Percentiles rank a stretch among this genome's conserved stretches.
Conservation (phyloP, 2,113 vertebrate species). For the Sander lucioperca region DNA sequence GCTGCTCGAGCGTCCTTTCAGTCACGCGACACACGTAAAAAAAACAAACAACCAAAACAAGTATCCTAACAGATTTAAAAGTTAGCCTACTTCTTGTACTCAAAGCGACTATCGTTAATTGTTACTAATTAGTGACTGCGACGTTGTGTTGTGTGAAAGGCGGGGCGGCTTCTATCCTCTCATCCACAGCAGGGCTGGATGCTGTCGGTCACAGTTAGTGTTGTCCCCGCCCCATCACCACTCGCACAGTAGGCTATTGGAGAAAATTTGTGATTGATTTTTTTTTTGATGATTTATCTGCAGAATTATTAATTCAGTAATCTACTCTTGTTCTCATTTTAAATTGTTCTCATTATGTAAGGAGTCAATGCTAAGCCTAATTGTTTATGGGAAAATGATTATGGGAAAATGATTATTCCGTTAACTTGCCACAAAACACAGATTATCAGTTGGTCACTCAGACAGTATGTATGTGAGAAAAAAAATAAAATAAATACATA, state of each 20-base stretch:
- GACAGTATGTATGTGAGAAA: too few relatives aligned
- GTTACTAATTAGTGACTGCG: slow-evolving; percentile 25
- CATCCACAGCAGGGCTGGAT: slow-evolving; percentile 67
- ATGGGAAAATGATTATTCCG: not conserved
- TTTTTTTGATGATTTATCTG: not conserved
- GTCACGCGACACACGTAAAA: slow-evolving; percentile 1
- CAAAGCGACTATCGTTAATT: not conserved
- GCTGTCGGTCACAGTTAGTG: slow-evolving; percentile 59
- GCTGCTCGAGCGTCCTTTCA: not conserved
- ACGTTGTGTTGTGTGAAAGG: slow-evolving; percentile 37
- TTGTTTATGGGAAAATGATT: not conserved
- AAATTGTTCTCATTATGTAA: not conserved
- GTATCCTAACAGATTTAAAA: slow-evolving; percentile 37
- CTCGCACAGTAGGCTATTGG: slow-evolving; percentile 6
- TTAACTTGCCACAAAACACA: not conserved
- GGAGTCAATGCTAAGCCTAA: not conserved
- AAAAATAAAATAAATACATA: too few relatives aligned
- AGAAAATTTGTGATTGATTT: not conserved
- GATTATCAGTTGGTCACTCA: not conserved
- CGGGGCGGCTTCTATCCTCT: slow-evolving; percentile 57
- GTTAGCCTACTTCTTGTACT: slow-evolving; percentile 9
- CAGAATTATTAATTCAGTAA: not conserved
- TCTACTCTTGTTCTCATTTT: not conserved
- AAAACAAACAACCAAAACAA: not conserved
- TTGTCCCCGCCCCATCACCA: slow-evolving; percentile 75